phyloP scores from a whole-genome alignment of 2,888 invertebrate species.

The Patella caerulea region DNA sequence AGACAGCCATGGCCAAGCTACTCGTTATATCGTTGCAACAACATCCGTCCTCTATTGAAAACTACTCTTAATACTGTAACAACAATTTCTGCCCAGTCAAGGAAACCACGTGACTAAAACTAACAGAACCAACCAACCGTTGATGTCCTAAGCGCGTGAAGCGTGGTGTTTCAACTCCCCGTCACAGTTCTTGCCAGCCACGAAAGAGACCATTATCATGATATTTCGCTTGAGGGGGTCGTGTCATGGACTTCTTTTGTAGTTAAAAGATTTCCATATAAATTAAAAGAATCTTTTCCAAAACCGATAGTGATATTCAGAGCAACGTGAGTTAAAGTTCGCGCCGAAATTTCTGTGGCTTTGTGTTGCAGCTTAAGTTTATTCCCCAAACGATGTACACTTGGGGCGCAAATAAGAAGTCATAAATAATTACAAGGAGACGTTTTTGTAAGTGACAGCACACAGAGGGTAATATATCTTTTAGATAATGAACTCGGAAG shows the following conservation, averaged over 20 bases:
- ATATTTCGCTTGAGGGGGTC: conserved; percentile 8
- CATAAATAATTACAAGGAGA: neutral
- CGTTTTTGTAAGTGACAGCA: neutral
- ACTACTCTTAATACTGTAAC: too few species aligned
- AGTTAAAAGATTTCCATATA: conserved; percentile 2
- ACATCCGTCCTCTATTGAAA: neutral
- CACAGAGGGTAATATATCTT: conserved; percentile 2
- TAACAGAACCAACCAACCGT: conserved; percentile 9
- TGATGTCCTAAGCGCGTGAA: neutral
- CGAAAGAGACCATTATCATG: neutral
- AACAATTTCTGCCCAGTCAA: neutral
- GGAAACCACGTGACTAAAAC: neutral
- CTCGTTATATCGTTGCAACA: neutral
- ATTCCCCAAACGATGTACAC: too few species aligned
- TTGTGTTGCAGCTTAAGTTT: too few species aligned
- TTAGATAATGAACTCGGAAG: neutral
- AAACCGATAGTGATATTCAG: neutral
- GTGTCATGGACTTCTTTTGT: conserved; percentile 7
- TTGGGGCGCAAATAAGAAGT: too few species aligned
- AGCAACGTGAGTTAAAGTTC: too few species aligned
- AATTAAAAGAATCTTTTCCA: neutral
- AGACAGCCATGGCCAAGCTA: neutral
- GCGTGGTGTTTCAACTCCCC: conserved; percentile 5
- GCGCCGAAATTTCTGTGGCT: too few species aligned
- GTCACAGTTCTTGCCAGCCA: neutral